Evolutionary conservation across 2,888 invertebrate genomes (phyloP), one percentile per base, ranked within the genome.

Genomic region (Scaptomyza cyrtandrae): DNA sequence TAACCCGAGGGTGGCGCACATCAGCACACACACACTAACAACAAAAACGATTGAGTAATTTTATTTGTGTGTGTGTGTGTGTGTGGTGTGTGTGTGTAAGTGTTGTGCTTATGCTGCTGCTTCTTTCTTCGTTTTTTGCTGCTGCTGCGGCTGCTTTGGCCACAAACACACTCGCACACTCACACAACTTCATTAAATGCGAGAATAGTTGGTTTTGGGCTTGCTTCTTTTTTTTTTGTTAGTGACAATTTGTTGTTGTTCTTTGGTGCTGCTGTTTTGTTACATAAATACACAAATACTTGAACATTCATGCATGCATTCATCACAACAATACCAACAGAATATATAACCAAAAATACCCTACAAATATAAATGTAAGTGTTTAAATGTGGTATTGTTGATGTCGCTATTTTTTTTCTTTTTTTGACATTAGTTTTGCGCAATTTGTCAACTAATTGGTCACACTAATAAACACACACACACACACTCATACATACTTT

Each of bases 371-470:
- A 52, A 44, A 24, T 39, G 35, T 33, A 31, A 37, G 44, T 67
- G 41, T 66, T 62, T 48, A 69, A 74, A 74, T 77, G 56, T 57
- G 58, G 19, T 19, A 33, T 48, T 24, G 43, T 49, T 49, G 27
- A 78, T 55, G 65, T 55, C 11, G 33, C 6, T n/a, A n/a, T 37
- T n/a, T 72, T 64, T 24, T 19, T 19, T 19, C 2, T 19, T 1
- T 19, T 19, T 19, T 19, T 19, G 27, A 64, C 71, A 71, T 82
- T 86, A 74, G 71, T 76, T 83, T 88, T 86, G 86, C 88, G 78
- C 79, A 88, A 88, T 84, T 86, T 86, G 86, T 71, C 80, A 84
- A 84, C 88, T 84, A 88, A 86, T 84, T 86, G 86, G 72, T 72
- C 65, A 53, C 31, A 60, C 39, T 19, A 16, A 68, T 61, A 24